Conservation (phyloP, 2,888 invertebrate species). For the Sesia apiformis region DNA sequence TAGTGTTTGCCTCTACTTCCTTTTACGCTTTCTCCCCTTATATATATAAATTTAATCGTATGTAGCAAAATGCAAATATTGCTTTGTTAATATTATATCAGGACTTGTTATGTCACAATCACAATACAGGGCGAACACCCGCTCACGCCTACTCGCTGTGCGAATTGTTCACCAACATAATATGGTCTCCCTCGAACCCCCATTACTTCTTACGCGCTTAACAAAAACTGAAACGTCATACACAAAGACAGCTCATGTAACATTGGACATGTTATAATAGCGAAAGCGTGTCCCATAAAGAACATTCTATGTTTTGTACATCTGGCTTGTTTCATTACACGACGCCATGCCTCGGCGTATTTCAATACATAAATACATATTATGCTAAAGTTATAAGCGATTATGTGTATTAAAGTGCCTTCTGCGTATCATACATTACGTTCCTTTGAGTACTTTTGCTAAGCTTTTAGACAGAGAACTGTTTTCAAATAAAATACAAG, state of each 20-base stretch:
- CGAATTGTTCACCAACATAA: conserved; percentile 29
- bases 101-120: conserved; percentile 35
- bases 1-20: not conserved
- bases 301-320: conserved; percentile 61
- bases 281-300: conserved; percentile 63
- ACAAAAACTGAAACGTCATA: conserved; percentile 22
- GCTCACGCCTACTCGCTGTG: conserved; percentile 30
- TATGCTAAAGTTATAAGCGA: not conserved
- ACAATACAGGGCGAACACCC: conserved; percentile 30
- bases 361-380: conserved; percentile 10
- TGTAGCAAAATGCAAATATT: conserved; percentile 28
- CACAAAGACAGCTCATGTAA: conserved; percentile 33
- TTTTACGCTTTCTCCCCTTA: conserved; percentile 11
- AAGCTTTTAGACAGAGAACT: too few species aligned
- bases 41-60: conserved; percentile 7
- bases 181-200: conserved; percentile 18
- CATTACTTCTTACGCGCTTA: conserved; percentile 15
- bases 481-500: too few species aligned
- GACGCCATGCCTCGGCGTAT: conserved; percentile 18
- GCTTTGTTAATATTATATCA: conserved; percentile 40
- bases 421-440: too few species aligned
- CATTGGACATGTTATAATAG: conserved; percentile 49
- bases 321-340: conserved; percentile 62
- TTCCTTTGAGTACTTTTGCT: too few species aligned
- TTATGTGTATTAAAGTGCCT: not conserved